Base-by-base conservation (phyloP, 2,113 vertebrate genomes). In the Ochotona princeps region DNA sequence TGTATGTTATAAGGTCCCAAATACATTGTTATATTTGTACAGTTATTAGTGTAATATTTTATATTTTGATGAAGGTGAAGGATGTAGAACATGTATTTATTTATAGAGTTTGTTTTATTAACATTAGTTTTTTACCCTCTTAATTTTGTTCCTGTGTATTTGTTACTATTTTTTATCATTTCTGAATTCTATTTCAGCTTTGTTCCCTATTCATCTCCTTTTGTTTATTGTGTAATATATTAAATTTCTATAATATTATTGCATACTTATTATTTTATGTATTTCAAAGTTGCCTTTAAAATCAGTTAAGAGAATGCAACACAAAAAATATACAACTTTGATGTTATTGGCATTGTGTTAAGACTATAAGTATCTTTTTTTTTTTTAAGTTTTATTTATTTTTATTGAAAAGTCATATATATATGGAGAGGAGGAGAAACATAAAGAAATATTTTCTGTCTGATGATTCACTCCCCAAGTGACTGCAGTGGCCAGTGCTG, bases 221-320 rank as follows among this genome's bases (percentile, higher is more conserved):
- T 85, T 84, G 73, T 54, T 91, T 82, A 51, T 90, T 66, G 60
- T 75, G 28, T 44, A 61, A 44, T 60, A 57, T 49, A 32, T 90
- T 67, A 61, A 17, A 61, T 85, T 85, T 85, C 81, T 78, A 3
- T 67, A 75, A 65, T 67, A 20, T 78, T 67, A 20, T 78, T 84
- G 28, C 10, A 67, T 85, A 60, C 25, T 49, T 35, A 44, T 12
- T 74, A 8, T 17, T 87, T 81, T 87, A 73, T 81, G 26, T 66
- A 57, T 78, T 57, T 78, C 23, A 87, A 87, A 57, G 51, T 74
- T 87, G 26, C 63, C 63, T 72, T 87, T 57, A 65, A 66, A 81
- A 66, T 81, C 23, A 44, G 54, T 65, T 82, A 49, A 63, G 51
- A 61, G 30, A 73, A 72, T 54, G 60, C n/a, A 79, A 23, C 57